Evolutionary conservation across 2,797 vertebrate genomes (phyloP), one percentile per base, ranked within the genome.

Genomic region (Halcyon leucocephala): DNA sequence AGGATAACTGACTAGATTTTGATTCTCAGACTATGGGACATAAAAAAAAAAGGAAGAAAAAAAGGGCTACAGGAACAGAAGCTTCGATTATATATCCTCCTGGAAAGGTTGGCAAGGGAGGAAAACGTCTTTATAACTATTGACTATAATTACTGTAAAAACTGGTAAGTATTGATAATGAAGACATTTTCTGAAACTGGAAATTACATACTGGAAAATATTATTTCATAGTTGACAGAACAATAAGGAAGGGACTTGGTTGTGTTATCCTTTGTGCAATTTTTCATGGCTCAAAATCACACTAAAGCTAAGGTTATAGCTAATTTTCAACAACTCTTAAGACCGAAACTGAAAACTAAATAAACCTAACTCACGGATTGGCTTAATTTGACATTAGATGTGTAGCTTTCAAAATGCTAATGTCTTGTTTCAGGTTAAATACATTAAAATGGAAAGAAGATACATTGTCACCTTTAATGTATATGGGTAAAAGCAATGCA

Each of bases 391-490:
- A 54, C 21, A 54, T 70, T 39, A 62, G 37, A 70, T 60, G 39
- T 54, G 15, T 37, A 74, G 26, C 33, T 85, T 87, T 80, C 80
- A 35, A 86, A 96, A 77, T 74, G 60, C 44, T 90, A n/a, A 46
- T 85, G 48, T 55, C 14, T 73, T 85, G 80, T 93, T 90, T 91
- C 70, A 78, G 33, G 61, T 91, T 72, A 72, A 61, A 85, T 21
- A 66, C 49, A 78, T 86, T 86, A 76, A 95, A 95, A 91, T 13
- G 57, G 35, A 66, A 82, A 76, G 66, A 90, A 74, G 51, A 77
- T 24, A 31, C 55, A 70, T 25, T 93, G 80, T 77, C 19, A 77
- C 77, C 80, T 95, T 92, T 94, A 96, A 94, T 4, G 8, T 84
- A 82, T 65, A 83, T 54, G 65, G 62, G 85, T 69, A 92, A 82